These are phyloP conservation scores for Mormoops blainvillei DNA, from an alignment of 2,113 vertebrate genomes.

Conservation along the genomic window DNA sequence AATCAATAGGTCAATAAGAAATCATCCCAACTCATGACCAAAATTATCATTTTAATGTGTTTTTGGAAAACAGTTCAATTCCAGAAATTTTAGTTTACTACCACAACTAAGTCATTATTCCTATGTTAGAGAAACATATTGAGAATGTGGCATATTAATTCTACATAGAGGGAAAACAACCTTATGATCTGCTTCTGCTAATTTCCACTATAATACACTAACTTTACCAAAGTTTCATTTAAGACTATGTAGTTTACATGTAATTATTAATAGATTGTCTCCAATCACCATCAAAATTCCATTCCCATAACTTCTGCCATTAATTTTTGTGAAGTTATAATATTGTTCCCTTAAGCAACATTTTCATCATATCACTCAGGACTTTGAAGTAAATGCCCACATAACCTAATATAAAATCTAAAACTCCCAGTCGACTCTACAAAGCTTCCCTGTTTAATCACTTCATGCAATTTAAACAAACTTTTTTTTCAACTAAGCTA, in stretches of 20 bases:
- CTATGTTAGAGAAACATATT: background rate
- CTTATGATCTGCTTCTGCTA: background rate
- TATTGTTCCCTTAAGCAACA: background rate
- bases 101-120: background rate
- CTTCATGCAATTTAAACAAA: background rate
- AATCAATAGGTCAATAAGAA: background rate
- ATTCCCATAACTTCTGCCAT: background rate
- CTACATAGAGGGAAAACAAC: fast-evolving
- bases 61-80: background rate
- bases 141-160: background rate
- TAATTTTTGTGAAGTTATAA: background rate
- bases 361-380: background rate
- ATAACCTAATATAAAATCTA: background rate
- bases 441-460: background rate
- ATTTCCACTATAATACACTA: background rate
- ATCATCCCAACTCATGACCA: background rate
- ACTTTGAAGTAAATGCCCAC: background rate
- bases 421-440: background rate
- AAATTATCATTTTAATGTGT: background rate
- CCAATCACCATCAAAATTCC: background rate
- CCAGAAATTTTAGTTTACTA: background rate
- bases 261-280: background rate
- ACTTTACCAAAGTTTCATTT: background rate
- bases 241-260: background rate
- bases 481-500: background rate